Base-by-base conservation (phyloP, 2,797 vertebrate species). In the Loris lydekkerianus region DNA sequence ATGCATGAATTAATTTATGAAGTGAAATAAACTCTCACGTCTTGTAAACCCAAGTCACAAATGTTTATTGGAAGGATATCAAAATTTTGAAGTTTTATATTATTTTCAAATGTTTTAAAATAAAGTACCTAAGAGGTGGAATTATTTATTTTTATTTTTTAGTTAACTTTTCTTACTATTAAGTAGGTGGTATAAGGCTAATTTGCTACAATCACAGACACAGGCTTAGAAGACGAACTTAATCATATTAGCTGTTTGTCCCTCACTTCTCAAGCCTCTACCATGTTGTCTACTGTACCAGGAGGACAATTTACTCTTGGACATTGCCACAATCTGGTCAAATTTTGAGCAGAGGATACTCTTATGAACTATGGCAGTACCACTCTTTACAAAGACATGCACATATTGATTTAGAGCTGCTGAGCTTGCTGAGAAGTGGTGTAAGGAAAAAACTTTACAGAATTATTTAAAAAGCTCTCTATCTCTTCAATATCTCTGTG, bases 21-120 rank as follows among this genome's bases (percentile, higher is more conserved):
- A 80, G 75, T 86, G 13, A 95, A 80, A 78, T 86, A 17, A 95
- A 94, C 34, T 78, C n/a, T 18, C 14, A 89, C 37, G n/a, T 81
- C 88, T 93, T 91, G 9, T 77, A 93, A 96, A 94, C 53, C 94
- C 56, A 91, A 94, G 37, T 69, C 72, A 90, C 56, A 86, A 91
- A 84, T 53, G 25, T 82, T 27, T 67, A 67, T 43, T 7, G 75
- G 72, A 96, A 92, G 23, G 40, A 85, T 58, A 69, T 46, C 78
- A 84, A 84, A 70, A 65, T 61, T 34, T 90, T 80, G 13, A 95
- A 61, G 67, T 25, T 92, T 93, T 75, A 85, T 29, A 49, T 1
- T 91, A 29, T 92, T 78, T 78, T 65, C 31, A 89, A 93, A 80
- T 85, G 61, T 29, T 96, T 89, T 75, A 63, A 70, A 34, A 88